Conservation (phyloP, 2,888 invertebrate species). For the Eristalis tenax region DNA sequence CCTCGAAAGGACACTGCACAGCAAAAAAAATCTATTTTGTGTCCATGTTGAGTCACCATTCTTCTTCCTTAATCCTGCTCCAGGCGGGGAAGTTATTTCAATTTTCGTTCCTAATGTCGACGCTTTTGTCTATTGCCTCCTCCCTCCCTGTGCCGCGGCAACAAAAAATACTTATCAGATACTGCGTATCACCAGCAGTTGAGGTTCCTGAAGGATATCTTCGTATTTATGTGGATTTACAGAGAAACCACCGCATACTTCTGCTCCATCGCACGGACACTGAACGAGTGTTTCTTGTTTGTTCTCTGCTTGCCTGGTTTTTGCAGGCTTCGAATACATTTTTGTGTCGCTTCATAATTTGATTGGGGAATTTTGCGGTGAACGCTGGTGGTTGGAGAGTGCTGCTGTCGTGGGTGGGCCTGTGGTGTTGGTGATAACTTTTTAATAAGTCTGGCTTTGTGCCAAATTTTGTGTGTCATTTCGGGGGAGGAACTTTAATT, state of each 20-base stretch:
- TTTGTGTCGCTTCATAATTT: constrained; percentile 47
- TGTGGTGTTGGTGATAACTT: constrained; percentile 41
- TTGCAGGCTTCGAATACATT: neutral
- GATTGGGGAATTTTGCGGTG: constrained; percentile 35
- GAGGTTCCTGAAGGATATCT: constrained; percentile 29
- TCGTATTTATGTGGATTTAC: constrained; percentile 32
- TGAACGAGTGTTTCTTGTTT: constrained; percentile 15
- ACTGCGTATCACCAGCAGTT: constrained; percentile 39
- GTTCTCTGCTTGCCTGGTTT: neutral
- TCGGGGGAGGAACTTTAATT: constrained; percentile 25
- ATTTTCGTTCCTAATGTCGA: constrained; percentile 29
- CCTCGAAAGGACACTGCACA: constrained; percentile 8
- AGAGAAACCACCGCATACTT: neutral
- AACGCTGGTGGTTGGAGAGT: neutral
- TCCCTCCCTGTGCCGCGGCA: neutral
- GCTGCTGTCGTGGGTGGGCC: neutral
- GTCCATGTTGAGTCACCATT: constrained; percentile 35
- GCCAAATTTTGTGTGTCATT: constrained; percentile 25
- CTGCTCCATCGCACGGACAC: neutral
- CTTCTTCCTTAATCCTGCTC: constrained; percentile 22
- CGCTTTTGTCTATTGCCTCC: neutral
- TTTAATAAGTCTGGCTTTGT: constrained; percentile 58
- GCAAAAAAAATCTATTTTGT: constrained; percentile 21
- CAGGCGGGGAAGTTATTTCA: constrained; percentile 47
- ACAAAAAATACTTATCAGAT: constrained; percentile 41